Evolutionary conservation across 2,797 vertebrate genomes (phyloP).

Genomic region (Xenopus petersii): DNA sequence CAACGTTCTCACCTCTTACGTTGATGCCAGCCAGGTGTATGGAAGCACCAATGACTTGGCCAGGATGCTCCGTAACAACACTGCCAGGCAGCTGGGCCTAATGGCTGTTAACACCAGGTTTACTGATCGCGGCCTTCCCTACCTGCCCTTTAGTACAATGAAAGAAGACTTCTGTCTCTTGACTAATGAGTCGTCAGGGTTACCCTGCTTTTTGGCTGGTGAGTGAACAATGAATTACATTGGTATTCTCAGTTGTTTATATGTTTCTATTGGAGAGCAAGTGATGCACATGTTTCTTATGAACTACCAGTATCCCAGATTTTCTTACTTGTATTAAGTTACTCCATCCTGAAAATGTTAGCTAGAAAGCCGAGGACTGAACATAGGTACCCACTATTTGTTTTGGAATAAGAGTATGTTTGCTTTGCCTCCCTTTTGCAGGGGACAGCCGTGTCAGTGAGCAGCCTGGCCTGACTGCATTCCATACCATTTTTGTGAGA

Average conservation of each 20-base stretch:
- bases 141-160: constrained; percentile 69
- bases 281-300: too few relatives aligned
- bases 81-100: constrained; percentile 63
- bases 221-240: constrained; percentile 12
- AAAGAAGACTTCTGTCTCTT: constrained; percentile 65
- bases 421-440: constrained; percentile 47
- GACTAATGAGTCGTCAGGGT: constrained; percentile 68
- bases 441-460: constrained; percentile 80
- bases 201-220: constrained; percentile 87
- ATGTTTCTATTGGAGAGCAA: too few relatives aligned
- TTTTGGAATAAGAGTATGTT: neutral
- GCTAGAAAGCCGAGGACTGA: too few relatives aligned
- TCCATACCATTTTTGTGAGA: constrained; percentile 80
- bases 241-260: too few relatives aligned
- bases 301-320: too few relatives aligned
- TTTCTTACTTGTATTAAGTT: too few relatives aligned
- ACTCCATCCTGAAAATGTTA: too few relatives aligned
- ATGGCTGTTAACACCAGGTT: constrained; percentile 73
- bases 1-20: constrained; percentile 75
- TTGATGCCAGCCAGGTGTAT: constrained; percentile 79
- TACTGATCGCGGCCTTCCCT: constrained; percentile 65
- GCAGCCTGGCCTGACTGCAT: constrained; percentile 74
- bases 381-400: too few relatives aligned
- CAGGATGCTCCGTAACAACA: constrained; percentile 66
- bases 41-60: constrained; percentile 70